Percentiles rank a stretch among this genome's conserved stretches.
Conservation (phyloP, 2,797 vertebrate species). For the Peromyscus nudipes region DNA sequence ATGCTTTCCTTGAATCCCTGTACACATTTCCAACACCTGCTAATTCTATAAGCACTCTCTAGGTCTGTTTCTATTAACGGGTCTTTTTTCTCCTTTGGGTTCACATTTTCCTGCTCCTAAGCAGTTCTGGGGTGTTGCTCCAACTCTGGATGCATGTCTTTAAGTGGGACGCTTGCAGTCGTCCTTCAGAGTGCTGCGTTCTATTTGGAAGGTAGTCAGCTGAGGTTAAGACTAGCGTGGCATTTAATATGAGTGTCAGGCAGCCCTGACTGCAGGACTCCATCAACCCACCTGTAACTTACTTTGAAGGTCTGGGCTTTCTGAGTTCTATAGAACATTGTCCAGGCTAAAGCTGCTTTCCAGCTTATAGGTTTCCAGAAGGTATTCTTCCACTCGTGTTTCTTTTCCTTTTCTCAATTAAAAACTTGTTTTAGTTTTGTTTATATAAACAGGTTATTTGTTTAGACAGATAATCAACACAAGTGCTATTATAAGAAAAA, state of each 20-base stretch:
- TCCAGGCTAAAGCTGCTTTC: neutral
- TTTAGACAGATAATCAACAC: neutral
- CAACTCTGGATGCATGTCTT: neutral
- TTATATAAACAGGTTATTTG: neutral
- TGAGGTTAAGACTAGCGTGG: neutral
- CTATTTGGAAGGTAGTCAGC: neutral
- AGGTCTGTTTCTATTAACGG: neutral
- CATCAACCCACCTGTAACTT: neutral
- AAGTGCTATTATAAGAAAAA: neutral
- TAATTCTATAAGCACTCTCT: neutral
- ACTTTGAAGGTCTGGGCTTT: neutral
- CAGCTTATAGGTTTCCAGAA: neutral
- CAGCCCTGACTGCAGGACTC: neutral
- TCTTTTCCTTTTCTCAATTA: neutral
- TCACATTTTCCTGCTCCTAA: neutral
- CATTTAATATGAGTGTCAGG: neutral
- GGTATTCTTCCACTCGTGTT: neutral
- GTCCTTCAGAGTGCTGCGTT: neutral
- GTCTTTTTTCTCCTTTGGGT: neutral
- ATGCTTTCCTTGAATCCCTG: neutral
- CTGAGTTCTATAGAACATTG: neutral
- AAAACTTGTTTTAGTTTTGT: neutral
- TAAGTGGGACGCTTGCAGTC: no score
- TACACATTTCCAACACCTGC: neutral
- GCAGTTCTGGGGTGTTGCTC: neutral